Conservation (phyloP, 2,113 vertebrate species). For the Ginglymostoma cirratum region DNA sequence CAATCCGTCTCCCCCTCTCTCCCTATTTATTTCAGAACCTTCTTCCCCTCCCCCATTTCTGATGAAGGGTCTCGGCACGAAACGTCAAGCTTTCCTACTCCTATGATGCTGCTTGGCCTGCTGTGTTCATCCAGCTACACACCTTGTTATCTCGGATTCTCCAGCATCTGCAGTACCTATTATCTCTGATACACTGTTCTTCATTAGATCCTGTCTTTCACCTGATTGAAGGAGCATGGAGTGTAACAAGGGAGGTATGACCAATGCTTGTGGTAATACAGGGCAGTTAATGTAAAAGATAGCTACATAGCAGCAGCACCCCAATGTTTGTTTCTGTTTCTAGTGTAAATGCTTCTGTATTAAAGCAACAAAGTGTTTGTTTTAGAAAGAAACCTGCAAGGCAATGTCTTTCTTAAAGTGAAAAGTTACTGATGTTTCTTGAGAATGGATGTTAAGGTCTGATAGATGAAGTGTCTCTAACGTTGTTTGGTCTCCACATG, state of each 20-base stretch:
- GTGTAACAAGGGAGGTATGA: not conserved
- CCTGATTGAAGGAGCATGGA: not conserved
- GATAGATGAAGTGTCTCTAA: not conserved
- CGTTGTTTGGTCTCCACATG: not conserved
- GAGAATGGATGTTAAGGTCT: not conserved
- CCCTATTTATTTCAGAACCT: too few species aligned
- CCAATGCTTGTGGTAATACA: not conserved
- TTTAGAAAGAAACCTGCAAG: not conserved
- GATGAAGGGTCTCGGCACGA: too few species aligned
- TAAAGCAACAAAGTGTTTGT: not conserved
- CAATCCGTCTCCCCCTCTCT: too few species aligned
- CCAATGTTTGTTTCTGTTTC: not conserved
- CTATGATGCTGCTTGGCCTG: too few species aligned
- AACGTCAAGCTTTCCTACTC: too few species aligned
- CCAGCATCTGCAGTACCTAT: too few species aligned
- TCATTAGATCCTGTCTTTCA: not conserved
- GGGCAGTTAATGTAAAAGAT: not conserved
- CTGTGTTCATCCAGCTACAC: too few species aligned
- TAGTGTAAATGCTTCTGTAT: not conserved
- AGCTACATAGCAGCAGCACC: not conserved
- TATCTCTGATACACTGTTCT: too few species aligned
- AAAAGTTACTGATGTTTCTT: not conserved
- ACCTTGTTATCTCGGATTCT: too few species aligned
- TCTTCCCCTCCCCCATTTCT: too few species aligned
- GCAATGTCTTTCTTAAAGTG: not conserved